A percentile compares a stretch with the other conserved stretches of the same genome.
Conservation (phyloP, 2,888 invertebrate genomes). For the Morpho helenor region DNA sequence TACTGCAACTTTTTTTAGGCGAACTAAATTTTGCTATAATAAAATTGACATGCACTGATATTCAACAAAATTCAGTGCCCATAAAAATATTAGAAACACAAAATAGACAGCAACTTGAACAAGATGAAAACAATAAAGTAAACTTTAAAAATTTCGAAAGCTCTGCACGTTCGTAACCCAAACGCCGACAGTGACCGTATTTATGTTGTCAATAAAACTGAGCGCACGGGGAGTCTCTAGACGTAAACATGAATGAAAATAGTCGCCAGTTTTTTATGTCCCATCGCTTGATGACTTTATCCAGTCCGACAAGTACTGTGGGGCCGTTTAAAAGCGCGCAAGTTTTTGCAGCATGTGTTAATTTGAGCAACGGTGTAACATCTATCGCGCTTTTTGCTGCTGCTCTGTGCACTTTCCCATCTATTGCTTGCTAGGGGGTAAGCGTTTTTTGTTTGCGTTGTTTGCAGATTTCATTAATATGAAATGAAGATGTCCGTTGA, state of each 20-base stretch:
- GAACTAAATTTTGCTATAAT: background rate
- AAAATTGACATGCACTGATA: background rate
- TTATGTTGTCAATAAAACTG: constrained; percentile 72
- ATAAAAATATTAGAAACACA: constrained; percentile 11
- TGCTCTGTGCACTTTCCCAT: constrained; percentile 6
- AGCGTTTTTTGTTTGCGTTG: background rate
- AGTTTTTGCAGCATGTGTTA: constrained; percentile 18
- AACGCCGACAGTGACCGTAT: constrained; percentile 40
- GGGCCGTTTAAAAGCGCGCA: constrained; percentile 16
- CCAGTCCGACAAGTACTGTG: constrained; percentile 20
- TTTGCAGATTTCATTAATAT: no score
- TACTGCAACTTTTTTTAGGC: no score
- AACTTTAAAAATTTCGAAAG: constrained; percentile 24
- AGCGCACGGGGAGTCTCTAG: constrained; percentile 50
- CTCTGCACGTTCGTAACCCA: constrained; percentile 36
- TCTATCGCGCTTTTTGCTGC: constrained; percentile 7
- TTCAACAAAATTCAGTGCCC: constrained; percentile 3
- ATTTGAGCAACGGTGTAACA: constrained; percentile 11
- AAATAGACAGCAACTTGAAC: constrained; percentile 12
- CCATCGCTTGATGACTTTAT: constrained; percentile 28
- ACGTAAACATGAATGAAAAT: constrained; percentile 65
- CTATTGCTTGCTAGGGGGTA: constrained; percentile 5
- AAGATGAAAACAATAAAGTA: constrained; percentile 22
- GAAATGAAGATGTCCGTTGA: no score
- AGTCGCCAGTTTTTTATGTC: constrained; percentile 41